Evolutionary conservation across 2,113 vertebrate species (phyloP).

Genomic region (Bostrychus sinensis): DNA sequence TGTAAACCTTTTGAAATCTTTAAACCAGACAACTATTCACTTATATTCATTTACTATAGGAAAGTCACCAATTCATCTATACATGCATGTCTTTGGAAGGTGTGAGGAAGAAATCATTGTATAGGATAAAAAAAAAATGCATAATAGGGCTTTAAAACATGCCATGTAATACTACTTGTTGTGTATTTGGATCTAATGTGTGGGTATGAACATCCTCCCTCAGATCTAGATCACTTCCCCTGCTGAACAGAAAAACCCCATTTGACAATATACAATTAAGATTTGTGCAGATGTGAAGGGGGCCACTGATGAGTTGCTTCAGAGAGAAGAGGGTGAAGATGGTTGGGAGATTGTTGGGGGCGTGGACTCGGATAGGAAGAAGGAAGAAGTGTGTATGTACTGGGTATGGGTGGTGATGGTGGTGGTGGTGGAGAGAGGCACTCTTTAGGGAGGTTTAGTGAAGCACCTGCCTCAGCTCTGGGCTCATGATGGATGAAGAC

Average conservation of each 20-base stretch:
- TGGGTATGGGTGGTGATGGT: too few species aligned
- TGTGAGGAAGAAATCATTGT: too few species aligned
- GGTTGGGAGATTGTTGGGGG: slow-evolving; percentile 10
- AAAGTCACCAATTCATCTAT: too few species aligned
- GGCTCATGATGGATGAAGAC: slow-evolving; percentile 57
- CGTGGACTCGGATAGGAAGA: slow-evolving; percentile 15
- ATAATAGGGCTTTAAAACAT: too few species aligned
- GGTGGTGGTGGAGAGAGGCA: not conserved
- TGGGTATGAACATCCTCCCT: slow-evolving; percentile 16
- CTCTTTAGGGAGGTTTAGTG: slow-evolving; percentile 48
- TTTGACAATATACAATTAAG: slow-evolving; percentile 68
- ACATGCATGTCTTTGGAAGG: not conserved
- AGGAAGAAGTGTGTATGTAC: not conserved
- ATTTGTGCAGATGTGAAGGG: slow-evolving; percentile 55
- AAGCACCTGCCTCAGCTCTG: slow-evolving; percentile 59
- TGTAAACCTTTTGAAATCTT: too few species aligned
- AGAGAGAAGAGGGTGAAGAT: slow-evolving; percentile 9
- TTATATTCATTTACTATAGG: too few species aligned
- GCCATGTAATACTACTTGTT: not conserved
- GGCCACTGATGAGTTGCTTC: slow-evolving; percentile 54
- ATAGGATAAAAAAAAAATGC: not conserved
- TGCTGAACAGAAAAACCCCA: slow-evolving; percentile 7
- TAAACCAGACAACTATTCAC: too few species aligned
- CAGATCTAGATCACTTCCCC: slow-evolving; percentile 36
- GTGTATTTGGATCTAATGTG: not conserved